These are phyloP conservation scores for Tetramorium parvispinum DNA, from an alignment of 1,140 invertebrate genomes.

Conservation along the genomic window DNA sequence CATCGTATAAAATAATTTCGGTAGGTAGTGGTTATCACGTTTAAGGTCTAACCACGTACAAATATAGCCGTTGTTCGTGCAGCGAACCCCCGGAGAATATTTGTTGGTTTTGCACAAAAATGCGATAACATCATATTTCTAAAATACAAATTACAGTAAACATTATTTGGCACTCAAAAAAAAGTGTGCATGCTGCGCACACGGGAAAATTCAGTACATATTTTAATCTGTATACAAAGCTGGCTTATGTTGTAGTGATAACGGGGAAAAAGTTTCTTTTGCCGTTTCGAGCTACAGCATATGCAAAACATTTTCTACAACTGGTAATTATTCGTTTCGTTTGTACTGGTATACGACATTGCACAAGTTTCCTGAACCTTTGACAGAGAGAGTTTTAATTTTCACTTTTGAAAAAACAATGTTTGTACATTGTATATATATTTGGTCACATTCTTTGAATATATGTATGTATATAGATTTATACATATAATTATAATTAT, in stretches of 20 bases:
- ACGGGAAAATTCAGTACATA: slow-evolving; percentile 9
- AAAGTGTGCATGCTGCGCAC: not conserved
- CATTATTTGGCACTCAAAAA: slow-evolving; percentile 41
- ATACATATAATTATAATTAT: not conserved
- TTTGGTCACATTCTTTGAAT: not conserved
- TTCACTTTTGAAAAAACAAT: slow-evolving; percentile 16
- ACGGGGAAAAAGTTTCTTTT: slow-evolving; percentile 30
- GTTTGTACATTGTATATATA: not conserved
- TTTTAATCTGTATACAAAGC: slow-evolving; percentile 18
- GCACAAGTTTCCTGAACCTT: not conserved
- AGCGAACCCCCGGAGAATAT: not conserved
- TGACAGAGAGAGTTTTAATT: slow-evolving; percentile 4
- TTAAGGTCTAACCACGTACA: slow-evolving; percentile 11
- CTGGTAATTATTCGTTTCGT: slow-evolving; percentile 3
- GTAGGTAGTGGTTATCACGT: slow-evolving; percentile 34
- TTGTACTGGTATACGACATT: not conserved
- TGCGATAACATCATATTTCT: slow-evolving; percentile 31
- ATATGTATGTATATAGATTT: not conserved
- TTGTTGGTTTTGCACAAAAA: slow-evolving; percentile 23
- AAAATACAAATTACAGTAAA: slow-evolving; percentile 42
- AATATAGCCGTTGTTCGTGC: slow-evolving; percentile 48
- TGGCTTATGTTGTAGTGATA: not conserved
- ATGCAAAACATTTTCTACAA: slow-evolving; percentile 27
- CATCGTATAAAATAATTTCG: slow-evolving; percentile 47
- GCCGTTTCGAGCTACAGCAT: not conserved